Base-by-base conservation (phyloP, 2,888 invertebrate species). In the Synanthedon formicaeformis region DNA sequence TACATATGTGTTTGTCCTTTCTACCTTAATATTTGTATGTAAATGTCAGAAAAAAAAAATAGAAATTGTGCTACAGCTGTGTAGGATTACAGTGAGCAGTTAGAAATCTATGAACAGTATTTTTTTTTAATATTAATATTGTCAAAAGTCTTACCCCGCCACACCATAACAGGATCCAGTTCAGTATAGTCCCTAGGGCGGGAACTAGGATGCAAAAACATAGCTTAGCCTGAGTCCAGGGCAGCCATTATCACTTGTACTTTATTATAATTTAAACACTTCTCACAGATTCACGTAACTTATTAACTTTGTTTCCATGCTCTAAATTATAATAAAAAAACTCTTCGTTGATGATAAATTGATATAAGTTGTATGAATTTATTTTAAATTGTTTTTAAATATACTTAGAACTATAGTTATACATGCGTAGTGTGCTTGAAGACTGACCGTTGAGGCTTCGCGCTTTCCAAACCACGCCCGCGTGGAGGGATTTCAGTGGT, bases 201-300 rank as follows among this genome's bases (percentile, higher is more conserved):
- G 61, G 85, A 81, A 64, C 84, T 84, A 61, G 87, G 82, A 64
- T 86, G 85, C 63, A 87, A 72, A 73, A 87, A 87, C 87, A 87
- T 87, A 75, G 62, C 69, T 84, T 84, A 87, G 74, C 87, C 87
- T 61, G 78, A 84, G 75, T 86, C 87, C 78, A 81, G 67, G 65
- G 70, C 72, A 67, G 74, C 78, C 86, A 87, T 86, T 74, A 77
- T 84, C 73, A 68, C 58, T 62, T 71, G 73, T 78, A 67, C 10
- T 34, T 10, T 23, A 4, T 34, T 34, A 65, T 60, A 52, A 50
- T 18, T 2, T 13, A 58, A 60, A 57, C 55, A 58, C 61, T 58
- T 53, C n/a, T 16, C 53, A 53, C 49, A 52, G 50, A 41, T 27
- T 52, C 52, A 40, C 27, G 40, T 40, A 54, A 50, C 48, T 51